These are phyloP conservation scores for Ischnus inquisitorius DNA, from an alignment of 2,888 invertebrate genomes.

Conservation along the genomic window DNA sequence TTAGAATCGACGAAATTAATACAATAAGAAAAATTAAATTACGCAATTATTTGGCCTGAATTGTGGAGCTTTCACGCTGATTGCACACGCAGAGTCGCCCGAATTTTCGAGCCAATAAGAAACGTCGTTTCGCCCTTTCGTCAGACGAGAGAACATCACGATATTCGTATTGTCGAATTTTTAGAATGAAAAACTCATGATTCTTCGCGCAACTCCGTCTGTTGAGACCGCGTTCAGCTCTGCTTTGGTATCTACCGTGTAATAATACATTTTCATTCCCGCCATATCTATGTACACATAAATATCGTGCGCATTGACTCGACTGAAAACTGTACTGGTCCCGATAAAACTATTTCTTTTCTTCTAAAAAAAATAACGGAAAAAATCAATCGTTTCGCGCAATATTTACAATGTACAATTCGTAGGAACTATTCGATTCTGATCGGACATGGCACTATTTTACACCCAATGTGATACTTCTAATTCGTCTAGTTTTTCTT, in stretches of 20 bases:
- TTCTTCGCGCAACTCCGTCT: neutral
- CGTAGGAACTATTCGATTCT: slow-evolving; percentile 55
- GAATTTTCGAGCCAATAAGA: neutral
- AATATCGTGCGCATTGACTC: slow-evolving; percentile 44
- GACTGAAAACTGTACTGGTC: slow-evolving; percentile 62
- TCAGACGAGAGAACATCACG: neutral
- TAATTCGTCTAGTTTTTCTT: neutral
- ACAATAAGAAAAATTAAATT: slow-evolving; percentile 46
- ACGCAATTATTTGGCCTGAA: slow-evolving; percentile 67
- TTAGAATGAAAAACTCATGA: neutral
- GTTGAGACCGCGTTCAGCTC: slow-evolving; percentile 40
- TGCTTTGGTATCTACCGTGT: slow-evolving; percentile 58
- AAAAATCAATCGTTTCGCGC: slow-evolving; percentile 23
- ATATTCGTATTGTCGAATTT: neutral
- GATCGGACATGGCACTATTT: slow-evolving; percentile 68
- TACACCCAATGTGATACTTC: slow-evolving; percentile 50
- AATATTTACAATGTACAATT: slow-evolving; percentile 52
- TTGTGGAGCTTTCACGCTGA: slow-evolving; percentile 40
- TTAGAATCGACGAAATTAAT: slow-evolving; percentile 31
- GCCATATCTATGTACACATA: slow-evolving; percentile 53
- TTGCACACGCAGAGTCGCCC: slow-evolving; percentile 6
- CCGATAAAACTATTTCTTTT: slow-evolving; percentile 19
- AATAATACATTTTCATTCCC: slow-evolving; percentile 58
- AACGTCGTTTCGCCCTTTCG: neutral
- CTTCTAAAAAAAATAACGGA: neutral